phyloP scores from a whole-genome alignment of 2,113 vertebrate genomes.

The Platysteira castanea region DNA sequence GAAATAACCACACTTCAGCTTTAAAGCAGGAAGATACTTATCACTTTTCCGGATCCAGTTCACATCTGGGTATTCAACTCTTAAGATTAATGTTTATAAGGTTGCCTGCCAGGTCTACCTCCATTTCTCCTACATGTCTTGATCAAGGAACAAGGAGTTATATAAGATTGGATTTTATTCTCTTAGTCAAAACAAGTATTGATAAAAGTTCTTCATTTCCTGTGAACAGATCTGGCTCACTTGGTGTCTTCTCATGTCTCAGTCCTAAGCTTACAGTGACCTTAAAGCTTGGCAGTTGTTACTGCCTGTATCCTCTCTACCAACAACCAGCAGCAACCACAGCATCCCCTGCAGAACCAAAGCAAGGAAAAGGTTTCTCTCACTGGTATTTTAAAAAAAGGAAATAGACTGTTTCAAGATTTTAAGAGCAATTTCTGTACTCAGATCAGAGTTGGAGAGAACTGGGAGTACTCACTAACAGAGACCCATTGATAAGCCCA shows the following conservation, averaged over 20 bases:
- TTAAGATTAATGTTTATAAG: neutral
- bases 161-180: neutral
- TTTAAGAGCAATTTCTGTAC: constrained; percentile 25
- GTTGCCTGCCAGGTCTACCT: neutral
- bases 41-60: neutral
- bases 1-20: neutral
- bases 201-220: neutral
- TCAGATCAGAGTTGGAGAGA: neutral
- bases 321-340: neutral
- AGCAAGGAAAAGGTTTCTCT: neutral
- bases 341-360: neutral
- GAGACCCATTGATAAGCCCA: constrained; percentile 26
- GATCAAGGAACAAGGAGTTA: neutral
- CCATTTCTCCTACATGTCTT: neutral
- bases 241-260: neutral
- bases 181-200: constrained; percentile 9
- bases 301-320: neutral
- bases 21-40: neutral
- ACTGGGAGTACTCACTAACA: neutral
- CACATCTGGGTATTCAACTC: neutral
- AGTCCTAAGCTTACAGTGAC: neutral
- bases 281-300: neutral
- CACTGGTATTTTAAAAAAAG: neutral
- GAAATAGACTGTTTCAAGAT: neutral
- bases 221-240: neutral